These are phyloP conservation scores for Toxonevra muliebris DNA, from an alignment of 2,888 invertebrate genomes.

Conservation along the genomic window DNA sequence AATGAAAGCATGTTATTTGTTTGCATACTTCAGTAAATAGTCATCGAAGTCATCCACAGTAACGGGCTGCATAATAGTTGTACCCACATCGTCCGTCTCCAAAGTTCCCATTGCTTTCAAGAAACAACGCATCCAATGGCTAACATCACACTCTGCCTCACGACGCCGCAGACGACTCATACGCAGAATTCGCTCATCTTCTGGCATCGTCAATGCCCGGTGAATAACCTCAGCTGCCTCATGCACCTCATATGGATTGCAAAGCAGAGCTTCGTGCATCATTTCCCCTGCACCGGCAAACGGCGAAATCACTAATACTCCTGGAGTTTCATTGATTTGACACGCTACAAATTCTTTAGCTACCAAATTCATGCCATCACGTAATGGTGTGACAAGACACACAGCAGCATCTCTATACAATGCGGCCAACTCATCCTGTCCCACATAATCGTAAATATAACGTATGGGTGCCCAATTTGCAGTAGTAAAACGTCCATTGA, in stretches of 20 bases:
- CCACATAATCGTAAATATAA: slow-evolving; percentile 88
- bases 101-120: slow-evolving; percentile 87
- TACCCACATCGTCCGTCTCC: slow-evolving; percentile 83
- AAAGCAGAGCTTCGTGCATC: slow-evolving; percentile 91
- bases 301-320: slow-evolving; percentile 87
- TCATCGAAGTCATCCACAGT: slow-evolving; percentile 91
- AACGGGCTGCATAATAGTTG: slow-evolving; percentile 88
- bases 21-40: slow-evolving; percentile 81
- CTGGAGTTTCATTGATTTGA: slow-evolving; percentile 85
- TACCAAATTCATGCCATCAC: slow-evolving; percentile 92
- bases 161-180: slow-evolving; percentile 86
- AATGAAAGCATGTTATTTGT: neutral
- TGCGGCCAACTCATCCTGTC: slow-evolving; percentile 85
- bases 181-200: slow-evolving; percentile 84
- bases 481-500: slow-evolving; percentile 89
- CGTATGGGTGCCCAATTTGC: slow-evolving; percentile 91
- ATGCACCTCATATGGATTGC: slow-evolving; percentile 89
- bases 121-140: slow-evolving; percentile 89
- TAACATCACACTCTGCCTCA: slow-evolving; percentile 84
- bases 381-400: slow-evolving; percentile 84
- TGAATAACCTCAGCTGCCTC: slow-evolving; percentile 88
- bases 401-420: slow-evolving; percentile 89
- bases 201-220: slow-evolving; percentile 88
- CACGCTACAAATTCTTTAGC: slow-evolving; percentile 94
- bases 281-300: slow-evolving; percentile 93